phyloP scores from a whole-genome alignment of 2,888 invertebrate genomes.

The Elysia crispata region DNA sequence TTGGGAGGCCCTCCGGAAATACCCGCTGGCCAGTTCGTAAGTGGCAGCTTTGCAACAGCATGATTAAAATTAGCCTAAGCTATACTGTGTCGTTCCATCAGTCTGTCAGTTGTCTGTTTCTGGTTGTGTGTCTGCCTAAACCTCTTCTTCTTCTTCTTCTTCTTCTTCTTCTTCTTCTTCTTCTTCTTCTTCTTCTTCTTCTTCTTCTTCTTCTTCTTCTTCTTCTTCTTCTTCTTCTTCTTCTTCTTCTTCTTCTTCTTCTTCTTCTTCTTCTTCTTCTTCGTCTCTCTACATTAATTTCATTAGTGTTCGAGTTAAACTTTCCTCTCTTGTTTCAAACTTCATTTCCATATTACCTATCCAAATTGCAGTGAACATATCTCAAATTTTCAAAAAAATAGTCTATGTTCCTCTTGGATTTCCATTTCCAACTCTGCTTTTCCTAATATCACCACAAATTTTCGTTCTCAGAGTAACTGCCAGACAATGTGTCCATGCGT shows the following conservation, averaged over 20 bases:
- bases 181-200: background rate
- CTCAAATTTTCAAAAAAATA: too few relatives aligned
- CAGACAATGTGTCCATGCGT: conserved; percentile 65
- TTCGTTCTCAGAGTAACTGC: conserved; percentile 64
- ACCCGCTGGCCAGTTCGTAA: conserved; percentile 75
- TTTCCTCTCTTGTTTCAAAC: too few relatives aligned
- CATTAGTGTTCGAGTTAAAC: too few relatives aligned
- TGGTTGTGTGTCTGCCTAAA: background rate
- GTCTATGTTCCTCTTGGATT: too few relatives aligned
- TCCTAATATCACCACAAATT: too few relatives aligned
- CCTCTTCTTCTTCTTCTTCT: conserved; percentile 9
- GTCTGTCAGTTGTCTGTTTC: background rate
- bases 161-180: background rate
- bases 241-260: conserved; percentile 10
- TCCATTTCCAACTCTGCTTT: too few relatives aligned
- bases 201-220: background rate
- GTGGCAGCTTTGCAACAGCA: conserved; percentile 45
- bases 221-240: conserved; percentile 7
- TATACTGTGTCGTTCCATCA: background rate
- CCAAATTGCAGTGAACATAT: too few relatives aligned
- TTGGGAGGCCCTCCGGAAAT: conserved; percentile 77
- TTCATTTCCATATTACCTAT: too few relatives aligned
- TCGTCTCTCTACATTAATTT: too few relatives aligned
- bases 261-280: background rate
- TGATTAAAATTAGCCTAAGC: background rate